These are phyloP conservation scores for Myotis brandtii DNA, from an alignment of 2,113 vertebrate species.

Conservation along the genomic window DNA sequence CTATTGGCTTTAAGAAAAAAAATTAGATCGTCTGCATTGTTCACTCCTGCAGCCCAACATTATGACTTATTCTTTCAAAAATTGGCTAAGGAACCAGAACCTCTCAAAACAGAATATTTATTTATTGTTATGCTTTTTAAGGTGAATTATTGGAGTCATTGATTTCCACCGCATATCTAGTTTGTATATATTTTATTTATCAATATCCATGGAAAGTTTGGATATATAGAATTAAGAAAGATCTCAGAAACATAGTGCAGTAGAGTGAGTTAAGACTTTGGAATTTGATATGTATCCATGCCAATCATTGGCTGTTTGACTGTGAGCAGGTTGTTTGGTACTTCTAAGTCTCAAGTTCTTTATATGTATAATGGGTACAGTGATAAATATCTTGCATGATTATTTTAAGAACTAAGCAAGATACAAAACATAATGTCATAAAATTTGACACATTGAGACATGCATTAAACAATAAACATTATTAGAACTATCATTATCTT, in stretches of 20 bases:
- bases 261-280: not conserved
- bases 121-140: not conserved
- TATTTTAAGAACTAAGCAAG: slow-evolving; percentile 2
- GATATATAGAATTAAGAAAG: not conserved
- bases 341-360: not conserved
- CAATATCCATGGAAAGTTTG: not conserved
- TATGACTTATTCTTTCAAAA: slow-evolving; percentile 40
- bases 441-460: not conserved
- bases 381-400: not conserved
- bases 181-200: not conserved
- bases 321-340: not conserved
- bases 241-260: not conserved
- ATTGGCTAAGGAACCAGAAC: not conserved
- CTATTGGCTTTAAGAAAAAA: not conserved
- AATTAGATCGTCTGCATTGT: not conserved
- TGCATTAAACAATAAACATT: not conserved
- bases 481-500: not conserved
- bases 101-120: not conserved
- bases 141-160: not conserved
- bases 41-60: not conserved
- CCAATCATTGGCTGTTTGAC: not conserved
- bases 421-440: not conserved
- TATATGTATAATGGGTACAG: not conserved
- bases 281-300: not conserved
- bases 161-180: not conserved